A percentile compares a stretch with the other conserved stretches of the same genome.
Conservation (phyloP, 2,797 vertebrate species). For the Bufotes viridis region DNA sequence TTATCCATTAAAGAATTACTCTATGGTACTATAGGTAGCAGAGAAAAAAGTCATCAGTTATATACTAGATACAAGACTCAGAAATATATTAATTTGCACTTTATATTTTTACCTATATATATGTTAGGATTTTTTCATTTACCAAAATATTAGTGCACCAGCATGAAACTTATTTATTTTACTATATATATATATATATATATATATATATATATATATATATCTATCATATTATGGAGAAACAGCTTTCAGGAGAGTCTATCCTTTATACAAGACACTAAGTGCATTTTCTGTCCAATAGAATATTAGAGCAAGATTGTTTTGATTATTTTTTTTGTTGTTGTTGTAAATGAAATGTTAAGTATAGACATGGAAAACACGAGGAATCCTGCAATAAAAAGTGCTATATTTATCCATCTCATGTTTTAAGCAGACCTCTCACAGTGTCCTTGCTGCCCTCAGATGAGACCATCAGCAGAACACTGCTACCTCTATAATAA, state of each 20-base stretch:
- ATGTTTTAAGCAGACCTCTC: background rate
- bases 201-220: no score
- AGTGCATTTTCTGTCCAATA: background rate
- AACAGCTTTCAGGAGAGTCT: no score
- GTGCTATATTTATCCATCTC: background rate
- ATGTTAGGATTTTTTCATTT: no score
- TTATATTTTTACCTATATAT: no score
- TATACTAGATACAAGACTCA: no score
- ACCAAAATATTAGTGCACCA: no score
- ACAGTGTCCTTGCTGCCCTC: background rate
- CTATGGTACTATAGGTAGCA: background rate
- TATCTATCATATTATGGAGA: no score
- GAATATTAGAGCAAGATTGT: background rate
- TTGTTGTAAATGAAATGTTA: background rate
- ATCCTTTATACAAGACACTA: no score
- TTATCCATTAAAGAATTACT: background rate
- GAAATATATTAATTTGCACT: no score
- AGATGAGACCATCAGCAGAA: background rate
- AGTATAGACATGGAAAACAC: background rate
- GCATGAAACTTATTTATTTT: no score
- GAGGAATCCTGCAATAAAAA: background rate
- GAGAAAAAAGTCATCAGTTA: background rate
- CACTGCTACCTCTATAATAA: background rate
- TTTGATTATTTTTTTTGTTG: background rate
- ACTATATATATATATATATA: no score